These are phyloP conservation scores for Chiroxiphia lanceolata DNA, from an alignment of 2,797 vertebrate genomes.

Conservation along the genomic window DNA sequence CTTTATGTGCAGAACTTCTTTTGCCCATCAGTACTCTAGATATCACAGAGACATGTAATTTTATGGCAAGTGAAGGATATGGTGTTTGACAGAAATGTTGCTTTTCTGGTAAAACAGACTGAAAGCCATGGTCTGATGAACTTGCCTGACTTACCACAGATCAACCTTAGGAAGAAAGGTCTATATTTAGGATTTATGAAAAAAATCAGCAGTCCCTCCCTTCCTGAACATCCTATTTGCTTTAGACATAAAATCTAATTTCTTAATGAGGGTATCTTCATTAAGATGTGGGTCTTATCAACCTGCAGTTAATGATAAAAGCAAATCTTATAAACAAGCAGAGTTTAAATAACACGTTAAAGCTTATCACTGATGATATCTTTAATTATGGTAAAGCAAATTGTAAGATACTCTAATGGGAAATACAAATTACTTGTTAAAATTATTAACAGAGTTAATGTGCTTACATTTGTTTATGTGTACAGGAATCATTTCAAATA, in stretches of 20 bases:
- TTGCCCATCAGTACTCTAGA: not conserved
- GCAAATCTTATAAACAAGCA: conserved; percentile 69
- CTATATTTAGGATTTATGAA: not conserved
- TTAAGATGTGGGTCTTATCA: conserved; percentile 60
- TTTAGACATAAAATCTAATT: conserved; percentile 62
- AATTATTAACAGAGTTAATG: conserved; percentile 83
- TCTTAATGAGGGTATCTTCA: conserved; percentile 57
- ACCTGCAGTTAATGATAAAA: conserved; percentile 73
- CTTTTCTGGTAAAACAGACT: not conserved
- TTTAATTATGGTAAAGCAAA: conserved; percentile 80
- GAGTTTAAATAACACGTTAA: conserved; percentile 76
- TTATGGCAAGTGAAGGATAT: not conserved
- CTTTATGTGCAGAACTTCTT: not conserved
- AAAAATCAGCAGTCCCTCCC: not conserved
- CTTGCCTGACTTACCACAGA: not conserved
- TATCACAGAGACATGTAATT: not conserved
- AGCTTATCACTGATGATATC: conserved; percentile 76
- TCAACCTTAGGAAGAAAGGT: not conserved
- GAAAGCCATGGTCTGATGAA: not conserved
- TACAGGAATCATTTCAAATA: conserved; percentile 78
- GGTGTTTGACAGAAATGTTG: not conserved
- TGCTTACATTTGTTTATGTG: conserved; percentile 83
- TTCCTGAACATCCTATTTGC: not conserved
- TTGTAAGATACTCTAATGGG: conserved; percentile 77
- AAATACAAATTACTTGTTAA: conserved; percentile 82